Base-by-base conservation (phyloP, 1,140 invertebrate genomes). In the Venustaconcha ellipsiformis region DNA sequence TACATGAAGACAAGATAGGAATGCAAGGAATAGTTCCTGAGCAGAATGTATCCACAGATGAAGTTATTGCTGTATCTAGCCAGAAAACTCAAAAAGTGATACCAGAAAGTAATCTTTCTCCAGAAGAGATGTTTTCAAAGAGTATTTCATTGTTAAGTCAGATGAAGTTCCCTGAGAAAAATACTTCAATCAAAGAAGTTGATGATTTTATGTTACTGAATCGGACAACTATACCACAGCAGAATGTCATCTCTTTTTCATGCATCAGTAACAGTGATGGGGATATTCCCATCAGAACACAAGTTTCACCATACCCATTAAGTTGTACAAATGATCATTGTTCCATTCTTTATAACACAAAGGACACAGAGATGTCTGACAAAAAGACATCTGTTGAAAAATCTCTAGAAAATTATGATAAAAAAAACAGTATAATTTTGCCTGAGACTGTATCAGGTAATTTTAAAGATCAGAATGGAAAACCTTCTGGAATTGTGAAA, bases 41-140 rank as follows among this genome's bases (percentile, higher is more conserved):
- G 4, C 70, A 76, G 20, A 64, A 68, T 56, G 14, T 55, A 17
- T 69, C 74, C 57, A 63, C 64, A 58, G 23, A 13, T 15, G 67
- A 70, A 23, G 26, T 55, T 48, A 67, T 37, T 62, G 18, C 57
- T 26, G 2, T 76, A 18, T 64, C 66, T 37, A 65, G 18, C 6
- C 60, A 57, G 59, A 70, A 26, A 62, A n/a, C 12, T 69, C 18
- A 69, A 20, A 57, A 23, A 17, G 14, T 15, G 20, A 8, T 14
- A 62, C 37, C 37, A 37, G 37, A 37, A 37, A 37, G 8, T 37
- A 37, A 37, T 37, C 37, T 37, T 4, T 37, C 37, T 37, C 37
- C 37, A 37, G 37, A 37, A 37, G 37, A 37, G 4, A 37, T 37
- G 37, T 8, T 37, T 37, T 37, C 8, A 37, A 37, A 37, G 37